phyloP scores from a whole-genome alignment of 1,140 invertebrate genomes.

The Sinella curviseta region DNA sequence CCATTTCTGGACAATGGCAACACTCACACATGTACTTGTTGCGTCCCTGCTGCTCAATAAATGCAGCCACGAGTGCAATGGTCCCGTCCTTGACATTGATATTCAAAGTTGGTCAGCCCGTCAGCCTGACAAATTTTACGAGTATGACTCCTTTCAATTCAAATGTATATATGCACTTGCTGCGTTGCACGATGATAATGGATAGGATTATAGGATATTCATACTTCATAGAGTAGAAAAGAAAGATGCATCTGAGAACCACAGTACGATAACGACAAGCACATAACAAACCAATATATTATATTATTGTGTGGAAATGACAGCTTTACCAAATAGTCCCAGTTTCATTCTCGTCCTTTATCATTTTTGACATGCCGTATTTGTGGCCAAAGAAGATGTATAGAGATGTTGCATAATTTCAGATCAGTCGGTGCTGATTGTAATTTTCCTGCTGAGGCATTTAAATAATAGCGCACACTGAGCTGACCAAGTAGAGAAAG shows the following conservation, averaged over 20 bases:
- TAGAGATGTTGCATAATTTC: not conserved
- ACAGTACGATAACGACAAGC: too few species aligned
- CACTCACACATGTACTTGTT: not conserved
- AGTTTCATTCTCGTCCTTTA: not conserved
- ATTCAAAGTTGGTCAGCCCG: conserved; percentile 22
- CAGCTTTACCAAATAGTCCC: too few species aligned
- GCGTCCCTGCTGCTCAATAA: not conserved
- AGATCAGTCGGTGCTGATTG: conserved; percentile 3
- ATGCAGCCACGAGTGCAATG: not conserved
- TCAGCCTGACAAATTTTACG: conserved; percentile 22
- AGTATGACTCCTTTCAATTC: conserved; percentile 14
- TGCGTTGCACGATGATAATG: not conserved
- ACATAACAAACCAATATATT: too few species aligned
- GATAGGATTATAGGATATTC: too few species aligned
- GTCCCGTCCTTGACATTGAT: conserved; percentile 4
- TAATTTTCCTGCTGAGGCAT: not conserved
- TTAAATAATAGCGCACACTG: too few species aligned
- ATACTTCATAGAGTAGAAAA: too few species aligned
- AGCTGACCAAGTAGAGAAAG: not conserved
- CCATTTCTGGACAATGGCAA: conserved; percentile 21
- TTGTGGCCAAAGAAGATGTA: not conserved
- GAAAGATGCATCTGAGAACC: too few species aligned
- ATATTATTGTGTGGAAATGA: too few species aligned
- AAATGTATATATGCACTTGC: not conserved
- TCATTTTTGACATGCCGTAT: conserved; percentile 5